Conservation (phyloP, 2,113 vertebrate genomes). For the Raphicerus campestris region DNA sequence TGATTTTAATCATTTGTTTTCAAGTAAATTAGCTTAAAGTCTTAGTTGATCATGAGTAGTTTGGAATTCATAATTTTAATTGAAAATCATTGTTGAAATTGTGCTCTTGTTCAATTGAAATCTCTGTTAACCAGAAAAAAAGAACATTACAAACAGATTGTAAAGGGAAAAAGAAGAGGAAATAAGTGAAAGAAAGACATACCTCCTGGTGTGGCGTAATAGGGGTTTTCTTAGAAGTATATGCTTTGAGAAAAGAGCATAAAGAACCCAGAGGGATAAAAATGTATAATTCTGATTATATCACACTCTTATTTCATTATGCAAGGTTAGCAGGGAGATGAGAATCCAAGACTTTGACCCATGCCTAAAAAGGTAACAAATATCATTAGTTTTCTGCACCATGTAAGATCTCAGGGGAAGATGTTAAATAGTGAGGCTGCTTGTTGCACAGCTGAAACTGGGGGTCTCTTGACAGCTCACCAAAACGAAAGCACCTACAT, state of each 20-base stretch:
- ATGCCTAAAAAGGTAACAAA: background rate
- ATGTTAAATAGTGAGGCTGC: background rate
- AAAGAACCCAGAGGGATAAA: background rate
- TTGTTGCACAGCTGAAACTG: background rate
- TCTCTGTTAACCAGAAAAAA: background rate
- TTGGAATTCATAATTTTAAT: constrained; percentile 36
- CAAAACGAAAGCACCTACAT: background rate
- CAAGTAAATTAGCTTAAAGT: constrained; percentile 14
- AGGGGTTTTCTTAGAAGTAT: background rate
- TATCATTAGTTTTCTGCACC: background rate
- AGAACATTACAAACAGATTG: background rate
- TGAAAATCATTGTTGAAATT: constrained; percentile 1
- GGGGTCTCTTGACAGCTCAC: background rate
- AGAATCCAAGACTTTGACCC: background rate
- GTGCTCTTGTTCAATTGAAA: constrained; percentile 8
- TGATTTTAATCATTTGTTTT: constrained; percentile 48
- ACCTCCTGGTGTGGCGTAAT: background rate
- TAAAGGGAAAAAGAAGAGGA: background rate
- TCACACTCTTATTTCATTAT: background rate
- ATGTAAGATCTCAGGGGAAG: background rate
- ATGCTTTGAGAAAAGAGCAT: constrained; percentile 5
- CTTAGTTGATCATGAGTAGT: constrained; percentile 1
- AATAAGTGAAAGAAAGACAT: background rate
- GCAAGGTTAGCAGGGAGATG: background rate
- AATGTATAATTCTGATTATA: background rate